phyloP scores from a whole-genome alignment of 2,797 vertebrate genomes.

The Cynodonichthys magdalenae region DNA sequence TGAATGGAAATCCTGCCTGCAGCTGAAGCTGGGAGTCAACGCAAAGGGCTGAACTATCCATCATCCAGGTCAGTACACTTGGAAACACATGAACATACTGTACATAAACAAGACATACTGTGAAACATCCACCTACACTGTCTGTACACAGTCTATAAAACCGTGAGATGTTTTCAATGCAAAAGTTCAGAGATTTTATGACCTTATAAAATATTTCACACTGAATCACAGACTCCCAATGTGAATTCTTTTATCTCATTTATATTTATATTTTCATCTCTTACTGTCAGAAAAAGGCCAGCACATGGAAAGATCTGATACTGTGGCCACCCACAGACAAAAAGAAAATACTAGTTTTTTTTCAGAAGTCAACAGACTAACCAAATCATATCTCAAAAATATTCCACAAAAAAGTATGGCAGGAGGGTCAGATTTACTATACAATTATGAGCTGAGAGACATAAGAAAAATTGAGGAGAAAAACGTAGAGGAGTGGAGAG shows the following conservation, averaged over 20 bases:
- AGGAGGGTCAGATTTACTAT: background rate
- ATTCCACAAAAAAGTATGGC: no score
- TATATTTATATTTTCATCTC: conserved; percentile 22
- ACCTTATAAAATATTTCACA: conserved; percentile 56
- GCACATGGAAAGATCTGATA: no score
- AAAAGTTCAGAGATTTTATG: conserved; percentile 38
- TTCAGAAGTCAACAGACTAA: background rate
- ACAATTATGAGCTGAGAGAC: background rate
- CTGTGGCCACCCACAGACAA: background rate
- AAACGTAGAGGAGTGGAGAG: conserved; percentile 14
- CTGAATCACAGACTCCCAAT: conserved; percentile 47
- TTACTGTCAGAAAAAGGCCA: conserved; percentile 18
- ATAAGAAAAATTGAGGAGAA: background rate
- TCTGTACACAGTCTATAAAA: conserved; percentile 2
- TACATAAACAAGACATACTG: conserved; percentile 15
- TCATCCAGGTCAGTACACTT: conserved; percentile 25
- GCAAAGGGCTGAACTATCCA: conserved; percentile 36
- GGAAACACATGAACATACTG: conserved; percentile 14
- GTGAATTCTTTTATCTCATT: conserved; percentile 24
- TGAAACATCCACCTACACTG: conserved; percentile 25
- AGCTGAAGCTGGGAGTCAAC: conserved; percentile 30
- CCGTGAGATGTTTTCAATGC: conserved; percentile 37
- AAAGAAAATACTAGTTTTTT: conserved; percentile 16
- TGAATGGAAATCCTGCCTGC: conserved; percentile 59
- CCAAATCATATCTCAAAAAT: background rate